Base-by-base conservation (phyloP, 2,888 invertebrate species). In the Leptinotarsa tumamoca region DNA sequence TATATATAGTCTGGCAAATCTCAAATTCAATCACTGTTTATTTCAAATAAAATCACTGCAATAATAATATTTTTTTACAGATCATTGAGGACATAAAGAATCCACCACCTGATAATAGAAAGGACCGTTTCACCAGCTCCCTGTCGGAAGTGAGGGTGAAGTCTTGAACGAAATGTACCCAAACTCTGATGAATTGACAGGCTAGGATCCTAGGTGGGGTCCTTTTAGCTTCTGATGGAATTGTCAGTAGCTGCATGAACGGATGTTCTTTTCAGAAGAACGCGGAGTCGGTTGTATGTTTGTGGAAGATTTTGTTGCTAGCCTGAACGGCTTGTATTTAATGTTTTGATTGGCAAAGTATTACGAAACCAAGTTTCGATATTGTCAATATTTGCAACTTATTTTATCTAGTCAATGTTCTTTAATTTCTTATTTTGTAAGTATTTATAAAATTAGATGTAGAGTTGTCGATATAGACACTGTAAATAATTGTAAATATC, bases 91-190 rank as follows among this genome's bases (percentile, higher is more conserved):
- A 72, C 61, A 79, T 85, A 23, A 80, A 83, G 68, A 80, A 80
- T 69, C 80, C 80, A 4, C 75, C 80, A 21, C 76, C 72, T 14
- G 74, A 80, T 21, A 79, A 80, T 18, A 76, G 78, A 61, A 80
- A 80, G 73, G 82, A 82, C 69, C 76, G 81, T 33, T 81, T 86
- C 49, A 79, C 84, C 18, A 85, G 83, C 73, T 73, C 82, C 10
- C 77, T 86, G 33, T 83, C 86, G 69, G 82, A 86, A 3, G 86
- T 87, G 13, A 86, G 84, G 67, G 86, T 86, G 4, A 86, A 86
- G 79, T 87, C 86, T 78, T 86, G 85, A 86, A 79, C 72, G 13
- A 14, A n/a, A 49, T 18, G 17, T 43, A 3, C n/a, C 14, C 3
- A 17, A 33, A 63, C 63, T 63, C 51, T 33, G 61, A 63, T 50